These are phyloP conservation scores for Botrylloides violaceus DNA, from an alignment of 23 tunicate genomes.

Conservation along the genomic window DNA sequence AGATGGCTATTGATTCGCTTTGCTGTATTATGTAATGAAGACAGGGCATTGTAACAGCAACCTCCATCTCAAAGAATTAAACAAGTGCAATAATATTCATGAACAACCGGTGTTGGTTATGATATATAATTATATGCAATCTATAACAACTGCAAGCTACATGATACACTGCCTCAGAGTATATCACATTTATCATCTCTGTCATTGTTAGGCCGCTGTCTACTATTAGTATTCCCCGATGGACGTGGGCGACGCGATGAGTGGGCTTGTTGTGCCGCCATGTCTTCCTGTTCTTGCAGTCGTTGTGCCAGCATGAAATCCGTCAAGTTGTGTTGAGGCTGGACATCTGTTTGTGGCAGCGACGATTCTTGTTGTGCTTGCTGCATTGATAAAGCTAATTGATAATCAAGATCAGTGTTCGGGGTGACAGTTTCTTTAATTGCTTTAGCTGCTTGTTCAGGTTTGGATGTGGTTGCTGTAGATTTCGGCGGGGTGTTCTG, in stretches of 20 bases:
- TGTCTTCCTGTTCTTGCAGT: background rate
- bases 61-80: too few species aligned
- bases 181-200: background rate
- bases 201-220: background rate
- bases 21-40: too few species aligned
- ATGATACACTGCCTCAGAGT: background rate
- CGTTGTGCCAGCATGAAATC: background rate
- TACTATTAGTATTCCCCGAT: background rate
- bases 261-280: background rate
- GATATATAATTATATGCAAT: too few species aligned
- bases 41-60: too few species aligned
- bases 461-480: too few species aligned
- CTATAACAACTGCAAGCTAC: too few species aligned
- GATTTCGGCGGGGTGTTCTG: constrained; percentile 37
- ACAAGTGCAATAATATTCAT: too few species aligned
- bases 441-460: too few species aligned
- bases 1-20: too few species aligned
- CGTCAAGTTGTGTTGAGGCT: background rate
- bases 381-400: background rate
- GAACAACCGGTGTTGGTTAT: too few species aligned
- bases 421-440: background rate
- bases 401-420: background rate
- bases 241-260: background rate
- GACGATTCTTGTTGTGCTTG: background rate
- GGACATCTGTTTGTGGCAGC: background rate